phyloP scores from a whole-genome alignment of 2,888 invertebrate species.

The Idaea aversata region DNA sequence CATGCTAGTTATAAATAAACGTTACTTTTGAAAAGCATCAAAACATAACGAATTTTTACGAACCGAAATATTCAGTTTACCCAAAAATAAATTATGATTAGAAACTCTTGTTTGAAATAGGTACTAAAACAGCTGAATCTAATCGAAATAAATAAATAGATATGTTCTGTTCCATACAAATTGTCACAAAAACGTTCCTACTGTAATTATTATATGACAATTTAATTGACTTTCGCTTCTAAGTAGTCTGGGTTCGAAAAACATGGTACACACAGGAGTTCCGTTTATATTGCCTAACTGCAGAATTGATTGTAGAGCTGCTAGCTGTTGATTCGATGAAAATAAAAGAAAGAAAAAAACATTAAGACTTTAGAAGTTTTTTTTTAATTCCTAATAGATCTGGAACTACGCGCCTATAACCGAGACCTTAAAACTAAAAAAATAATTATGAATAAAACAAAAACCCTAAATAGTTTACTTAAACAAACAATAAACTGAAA shows the following conservation, averaged over 20 bases:
- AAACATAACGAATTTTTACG: background rate
- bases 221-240: no score
- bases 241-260: no score
- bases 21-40: conserved; percentile 14
- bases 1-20: conserved; percentile 7
- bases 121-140: conserved; percentile 8
- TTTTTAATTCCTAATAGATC: no score
- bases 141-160: conserved; percentile 9
- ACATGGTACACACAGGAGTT: no score
- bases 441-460: background rate
- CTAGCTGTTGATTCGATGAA: no score
- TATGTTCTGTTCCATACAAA: background rate
- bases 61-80: background rate
- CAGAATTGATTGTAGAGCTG: no score
- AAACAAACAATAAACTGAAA: background rate
- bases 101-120: background rate
- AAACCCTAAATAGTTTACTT: background rate
- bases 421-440: background rate
- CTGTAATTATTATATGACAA: background rate
- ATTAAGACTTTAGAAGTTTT: no score
- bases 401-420: no score
- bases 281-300: no score
- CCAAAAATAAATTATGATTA: background rate
- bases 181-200: background rate
- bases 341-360: no score